These are phyloP conservation scores for Tolypeutes matacus DNA, from an alignment of 2,797 vertebrate species.

Conservation along the genomic window DNA sequence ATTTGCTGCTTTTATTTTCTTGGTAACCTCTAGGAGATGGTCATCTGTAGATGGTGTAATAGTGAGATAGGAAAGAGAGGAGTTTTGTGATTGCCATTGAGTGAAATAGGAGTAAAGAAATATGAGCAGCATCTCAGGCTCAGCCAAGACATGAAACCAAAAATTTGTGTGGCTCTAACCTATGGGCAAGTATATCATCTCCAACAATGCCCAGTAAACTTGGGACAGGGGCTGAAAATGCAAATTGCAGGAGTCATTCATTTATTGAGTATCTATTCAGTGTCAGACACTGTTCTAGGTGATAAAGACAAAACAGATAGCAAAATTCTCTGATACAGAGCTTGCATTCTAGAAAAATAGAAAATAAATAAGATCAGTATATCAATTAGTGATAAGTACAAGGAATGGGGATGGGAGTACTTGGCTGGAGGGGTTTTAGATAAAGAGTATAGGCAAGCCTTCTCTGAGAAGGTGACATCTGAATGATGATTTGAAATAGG, in stretches of 20 bases:
- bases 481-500: background rate
- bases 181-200: background rate
- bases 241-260: background rate
- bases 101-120: background rate
- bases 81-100: background rate
- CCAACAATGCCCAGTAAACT: background rate
- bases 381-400: background rate
- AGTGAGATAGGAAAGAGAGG: background rate
- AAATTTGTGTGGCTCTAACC: background rate
- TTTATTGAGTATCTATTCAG: background rate
- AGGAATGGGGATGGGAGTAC: background rate
- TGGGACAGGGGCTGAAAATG: background rate
- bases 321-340: background rate
- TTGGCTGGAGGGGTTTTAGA: background rate
- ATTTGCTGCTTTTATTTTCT: conserved; percentile 6
- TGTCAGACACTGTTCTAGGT: background rate
- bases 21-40: background rate
- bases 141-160: background rate
- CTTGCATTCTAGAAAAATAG: background rate
- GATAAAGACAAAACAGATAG: background rate
- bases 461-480: background rate
- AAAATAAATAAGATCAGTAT: background rate
- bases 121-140: background rate
- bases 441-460: background rate
- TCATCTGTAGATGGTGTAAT: background rate